Evolutionary conservation across 2,113 vertebrate species (phyloP).

Genomic region (Hipposideros armiger): DNA sequence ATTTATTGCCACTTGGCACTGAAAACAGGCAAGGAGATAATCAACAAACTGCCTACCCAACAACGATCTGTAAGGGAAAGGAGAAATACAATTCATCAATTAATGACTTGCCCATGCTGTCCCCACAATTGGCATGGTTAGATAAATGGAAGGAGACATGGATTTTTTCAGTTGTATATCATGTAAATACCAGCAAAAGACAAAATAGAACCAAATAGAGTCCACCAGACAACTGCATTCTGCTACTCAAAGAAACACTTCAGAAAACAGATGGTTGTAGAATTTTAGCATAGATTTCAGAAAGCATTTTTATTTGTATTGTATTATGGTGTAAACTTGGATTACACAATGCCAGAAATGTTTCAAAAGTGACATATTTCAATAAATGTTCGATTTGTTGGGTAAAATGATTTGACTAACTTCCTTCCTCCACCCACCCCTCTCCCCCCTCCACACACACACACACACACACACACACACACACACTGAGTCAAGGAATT

Average conservation of each 20-base stretch:
- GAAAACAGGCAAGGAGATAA: neutral
- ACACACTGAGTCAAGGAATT: neutral
- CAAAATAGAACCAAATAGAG: neutral
- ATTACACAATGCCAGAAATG: slow-evolving; percentile 22
- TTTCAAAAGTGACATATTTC: slow-evolving; percentile 19
- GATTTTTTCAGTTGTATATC: neutral
- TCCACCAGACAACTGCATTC: neutral
- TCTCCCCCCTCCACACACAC: too few species aligned
- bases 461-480: neutral
- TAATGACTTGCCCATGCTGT: neutral
- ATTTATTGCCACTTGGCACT: neutral
- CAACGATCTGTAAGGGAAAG: neutral
- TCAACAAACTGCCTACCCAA: neutral
- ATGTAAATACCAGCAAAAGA: neutral
- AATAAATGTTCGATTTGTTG: slow-evolving; percentile 21
- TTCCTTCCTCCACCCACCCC: neutral
- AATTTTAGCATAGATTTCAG: slow-evolving; percentile 2
- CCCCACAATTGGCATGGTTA: neutral
- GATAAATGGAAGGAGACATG: neutral
- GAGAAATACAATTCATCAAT: neutral
- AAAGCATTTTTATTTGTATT: slow-evolving; percentile 53
- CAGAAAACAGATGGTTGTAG: slow-evolving; percentile 43
- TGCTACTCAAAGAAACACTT: slow-evolving; percentile 6
- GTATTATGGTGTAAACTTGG: neutral
- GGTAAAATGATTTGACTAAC: neutral